Evolutionary conservation across 2,113 vertebrate species (phyloP).

Genomic region (Paramisgurnus dabryanus): DNA sequence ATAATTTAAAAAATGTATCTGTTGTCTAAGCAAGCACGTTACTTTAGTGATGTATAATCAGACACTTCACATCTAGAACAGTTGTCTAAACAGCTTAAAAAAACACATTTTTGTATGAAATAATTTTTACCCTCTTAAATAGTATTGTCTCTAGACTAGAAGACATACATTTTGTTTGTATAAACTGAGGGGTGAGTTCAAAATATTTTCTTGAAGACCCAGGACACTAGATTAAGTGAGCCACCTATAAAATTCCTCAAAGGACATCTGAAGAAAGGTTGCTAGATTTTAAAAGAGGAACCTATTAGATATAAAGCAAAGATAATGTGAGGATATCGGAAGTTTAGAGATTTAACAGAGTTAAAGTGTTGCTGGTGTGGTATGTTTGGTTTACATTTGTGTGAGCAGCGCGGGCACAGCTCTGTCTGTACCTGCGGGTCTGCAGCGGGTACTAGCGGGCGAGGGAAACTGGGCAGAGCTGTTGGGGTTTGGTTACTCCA

Average conservation of each 20-base stretch:
- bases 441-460: conserved; percentile 85
- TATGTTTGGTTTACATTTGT: conserved; percentile 33
- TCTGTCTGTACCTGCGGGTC: conserved; percentile 84
- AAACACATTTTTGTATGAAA: too few relatives aligned
- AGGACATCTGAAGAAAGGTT: neutral
- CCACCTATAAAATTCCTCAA: neutral
- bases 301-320: neutral
- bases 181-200: too few relatives aligned
- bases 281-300: neutral
- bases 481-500: conserved; percentile 99
- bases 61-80: too few relatives aligned
- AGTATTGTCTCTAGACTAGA: too few relatives aligned
- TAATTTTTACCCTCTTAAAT: too few relatives aligned
- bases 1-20: too few relatives aligned
- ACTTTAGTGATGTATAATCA: too few relatives aligned
- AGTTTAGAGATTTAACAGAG: neutral
- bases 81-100: too few relatives aligned
- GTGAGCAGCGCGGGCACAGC: conserved; percentile 41
- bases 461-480: conserved; percentile 90
- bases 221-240: too few relatives aligned
- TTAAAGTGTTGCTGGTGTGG: neutral
- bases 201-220: too few relatives aligned
- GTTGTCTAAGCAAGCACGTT: too few relatives aligned
- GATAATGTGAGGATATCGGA: neutral
- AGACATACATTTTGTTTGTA: too few relatives aligned